These are phyloP conservation scores for Ibidorhyncha struthersii DNA, from an alignment of 2,113 vertebrate genomes.

Conservation along the genomic window DNA sequence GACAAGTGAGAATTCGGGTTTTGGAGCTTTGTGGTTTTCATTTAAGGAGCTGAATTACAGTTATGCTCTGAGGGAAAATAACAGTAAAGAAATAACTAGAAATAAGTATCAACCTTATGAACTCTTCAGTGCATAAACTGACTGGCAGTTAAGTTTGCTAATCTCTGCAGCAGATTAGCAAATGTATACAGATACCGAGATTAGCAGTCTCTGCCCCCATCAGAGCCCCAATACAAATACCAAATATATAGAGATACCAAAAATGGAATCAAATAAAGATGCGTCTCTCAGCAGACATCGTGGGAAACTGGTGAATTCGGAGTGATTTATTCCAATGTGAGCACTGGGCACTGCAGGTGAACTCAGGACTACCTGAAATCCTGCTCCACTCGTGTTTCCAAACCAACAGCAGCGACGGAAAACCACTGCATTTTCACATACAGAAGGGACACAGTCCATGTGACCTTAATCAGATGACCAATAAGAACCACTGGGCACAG, in stretches of 20 bases:
- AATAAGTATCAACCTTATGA: not conserved
- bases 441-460: rapidly evolving
- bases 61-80: not conserved
- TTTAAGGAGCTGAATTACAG: not conserved
- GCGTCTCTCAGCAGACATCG: not conserved
- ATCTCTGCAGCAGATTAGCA: not conserved
- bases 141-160: not conserved
- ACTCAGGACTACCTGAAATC: not conserved
- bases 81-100: not conserved
- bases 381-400: not conserved
- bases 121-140: not conserved
- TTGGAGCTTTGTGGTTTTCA: not conserved
- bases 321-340: not conserved
- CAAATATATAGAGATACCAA: not conserved
- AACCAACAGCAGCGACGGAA: not conserved
- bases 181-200: no score
- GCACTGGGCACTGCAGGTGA: not conserved
- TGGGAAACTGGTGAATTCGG: not conserved
- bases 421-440: not conserved
- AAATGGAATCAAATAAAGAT: not conserved
- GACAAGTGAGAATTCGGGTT: not conserved
- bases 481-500: not conserved
- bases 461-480: not conserved
- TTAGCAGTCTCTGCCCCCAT: no score
- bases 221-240: no score